phyloP scores from a whole-genome alignment of 2,888 invertebrate species.

The Eulithis testata region DNA sequence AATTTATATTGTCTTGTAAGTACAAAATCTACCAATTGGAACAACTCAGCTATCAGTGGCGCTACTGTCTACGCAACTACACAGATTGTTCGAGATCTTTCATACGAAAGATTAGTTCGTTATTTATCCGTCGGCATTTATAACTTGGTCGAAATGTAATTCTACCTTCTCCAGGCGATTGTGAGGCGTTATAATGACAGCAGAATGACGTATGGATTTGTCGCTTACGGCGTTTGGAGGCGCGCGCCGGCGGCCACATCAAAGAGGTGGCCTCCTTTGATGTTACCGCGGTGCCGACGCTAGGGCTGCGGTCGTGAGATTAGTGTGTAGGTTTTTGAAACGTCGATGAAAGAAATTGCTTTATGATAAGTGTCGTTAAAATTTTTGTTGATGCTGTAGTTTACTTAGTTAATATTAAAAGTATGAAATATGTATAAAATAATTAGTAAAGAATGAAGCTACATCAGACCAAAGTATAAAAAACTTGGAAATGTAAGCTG shows the following conservation, averaged over 20 bases:
- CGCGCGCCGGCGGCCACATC: slow-evolving; percentile 84
- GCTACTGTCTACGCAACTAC: slow-evolving; percentile 22
- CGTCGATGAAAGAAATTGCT: slow-evolving; percentile 48
- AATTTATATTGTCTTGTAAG: slow-evolving; percentile 84
- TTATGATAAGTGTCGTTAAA: slow-evolving; percentile 25
- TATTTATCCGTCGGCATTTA: slow-evolving; percentile 23
- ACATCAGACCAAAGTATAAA: not conserved
- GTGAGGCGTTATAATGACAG: slow-evolving; percentile 84
- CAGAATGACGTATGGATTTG: slow-evolving; percentile 84
- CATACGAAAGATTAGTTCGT: slow-evolving; percentile 27
- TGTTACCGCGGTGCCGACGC: slow-evolving; percentile 77
- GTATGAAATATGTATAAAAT: not conserved
- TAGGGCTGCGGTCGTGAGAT: slow-evolving; percentile 57
- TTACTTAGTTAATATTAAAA: not conserved
- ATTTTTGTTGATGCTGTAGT: not conserved
- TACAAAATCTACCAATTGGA: slow-evolving; percentile 24
- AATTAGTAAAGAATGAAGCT: not conserved
- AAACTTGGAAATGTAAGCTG: not conserved
- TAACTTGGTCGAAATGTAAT: slow-evolving; percentile 55
- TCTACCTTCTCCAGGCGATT: slow-evolving; percentile 80
- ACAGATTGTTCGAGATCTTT: slow-evolving; percentile 3
- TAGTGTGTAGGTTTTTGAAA: slow-evolving; percentile 43
- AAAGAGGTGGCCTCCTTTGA: slow-evolving; percentile 84
- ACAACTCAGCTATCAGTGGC: slow-evolving; percentile 14
- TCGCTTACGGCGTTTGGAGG: slow-evolving; percentile 84